Evolutionary conservation across 2,888 invertebrate species (phyloP).

Genomic region (Caenorhabditis wallacei): DNA sequence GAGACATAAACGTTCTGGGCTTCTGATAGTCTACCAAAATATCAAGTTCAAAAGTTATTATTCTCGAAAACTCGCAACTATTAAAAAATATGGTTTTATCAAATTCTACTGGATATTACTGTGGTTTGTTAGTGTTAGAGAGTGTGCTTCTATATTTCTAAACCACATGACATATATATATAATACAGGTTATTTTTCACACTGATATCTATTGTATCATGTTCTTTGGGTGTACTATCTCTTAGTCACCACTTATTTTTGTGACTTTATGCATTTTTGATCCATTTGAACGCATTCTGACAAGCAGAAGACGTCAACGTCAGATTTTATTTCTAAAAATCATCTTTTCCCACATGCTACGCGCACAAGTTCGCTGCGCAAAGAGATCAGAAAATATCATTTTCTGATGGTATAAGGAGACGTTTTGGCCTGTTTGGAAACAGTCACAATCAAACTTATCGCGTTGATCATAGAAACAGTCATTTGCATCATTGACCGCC

Average conservation of each 20-base stretch:
- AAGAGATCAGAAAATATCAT: slow-evolving; percentile 51
- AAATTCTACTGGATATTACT: too few relatives aligned
- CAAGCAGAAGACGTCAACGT: slow-evolving; percentile 4
- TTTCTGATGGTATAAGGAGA: slow-evolving; percentile 34
- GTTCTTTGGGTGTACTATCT: neutral
- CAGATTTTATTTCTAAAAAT: slow-evolving; percentile 39
- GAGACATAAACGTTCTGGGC: too few relatives aligned
- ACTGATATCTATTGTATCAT: too few relatives aligned
- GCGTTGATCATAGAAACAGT: slow-evolving; percentile 32
- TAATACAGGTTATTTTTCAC: too few relatives aligned
- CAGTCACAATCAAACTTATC: slow-evolving; percentile 17
- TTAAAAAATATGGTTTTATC: too few relatives aligned
- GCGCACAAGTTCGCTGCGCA: slow-evolving; percentile 53
- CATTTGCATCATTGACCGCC: slow-evolving; percentile 48
- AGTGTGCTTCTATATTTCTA: too few relatives aligned
- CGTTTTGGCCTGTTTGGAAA: slow-evolving; percentile 9
- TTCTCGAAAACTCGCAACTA: too few relatives aligned
- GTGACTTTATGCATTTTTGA: slow-evolving; percentile 7
- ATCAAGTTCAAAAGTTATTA: too few relatives aligned
- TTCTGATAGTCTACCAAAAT: too few relatives aligned
- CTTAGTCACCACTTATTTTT: neutral
- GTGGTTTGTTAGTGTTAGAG: too few relatives aligned
- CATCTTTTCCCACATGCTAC: slow-evolving; percentile 11
- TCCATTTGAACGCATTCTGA: slow-evolving; percentile 17
- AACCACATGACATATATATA: too few relatives aligned